Base-by-base conservation (phyloP, 2,113 vertebrate genomes). In the Maccullochella peelii region DNA sequence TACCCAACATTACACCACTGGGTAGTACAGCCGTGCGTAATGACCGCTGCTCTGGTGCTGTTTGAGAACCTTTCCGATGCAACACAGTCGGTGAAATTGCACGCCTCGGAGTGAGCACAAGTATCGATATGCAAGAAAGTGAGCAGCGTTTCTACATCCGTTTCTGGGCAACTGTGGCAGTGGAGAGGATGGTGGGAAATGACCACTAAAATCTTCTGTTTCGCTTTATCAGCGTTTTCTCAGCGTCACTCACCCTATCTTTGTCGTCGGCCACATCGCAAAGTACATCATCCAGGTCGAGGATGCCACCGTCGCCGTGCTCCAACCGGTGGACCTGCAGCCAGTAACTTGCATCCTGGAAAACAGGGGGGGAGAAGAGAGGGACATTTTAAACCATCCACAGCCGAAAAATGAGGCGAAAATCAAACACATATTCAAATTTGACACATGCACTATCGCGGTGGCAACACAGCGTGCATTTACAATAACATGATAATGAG, bases 221-320 rank as follows among this genome's bases (percentile, higher is more conserved):
- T 23, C 23, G 14, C 14, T 40, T 12, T n/a, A 38, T 67, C 57
- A n/a, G 33, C 4, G 2, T 61, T 65, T 38, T 8, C n/a, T 42
- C 8, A 15, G 61, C 16, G 4, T 65, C 89, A 96, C 98, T 98
- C 95, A 99, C 98, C 89, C 97, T 89, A 95, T 99, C 98, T 93
- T 98, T 99, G 89, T 99, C 98, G 66, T 99, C 98, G 0, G 97
- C 98, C 65, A 99, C 98, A 4, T 99, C 98, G 79, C 97, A 97
- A 15, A 99, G 96, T 47, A 96, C 97, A 57, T 99, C 98, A 40
- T 99, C 98, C 0, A 97, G 94, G 87, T 99, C 97, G 6, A 99
- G 90, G 85, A 99, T 99, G 7, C 98, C 98, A 25, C 98, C 98
- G 55, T 99, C 98, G 0, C 98, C 95, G 0, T 99, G 98, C 80